Conservation (phyloP, 2,888 invertebrate species). For the Drosophila multiciliata region DNA sequence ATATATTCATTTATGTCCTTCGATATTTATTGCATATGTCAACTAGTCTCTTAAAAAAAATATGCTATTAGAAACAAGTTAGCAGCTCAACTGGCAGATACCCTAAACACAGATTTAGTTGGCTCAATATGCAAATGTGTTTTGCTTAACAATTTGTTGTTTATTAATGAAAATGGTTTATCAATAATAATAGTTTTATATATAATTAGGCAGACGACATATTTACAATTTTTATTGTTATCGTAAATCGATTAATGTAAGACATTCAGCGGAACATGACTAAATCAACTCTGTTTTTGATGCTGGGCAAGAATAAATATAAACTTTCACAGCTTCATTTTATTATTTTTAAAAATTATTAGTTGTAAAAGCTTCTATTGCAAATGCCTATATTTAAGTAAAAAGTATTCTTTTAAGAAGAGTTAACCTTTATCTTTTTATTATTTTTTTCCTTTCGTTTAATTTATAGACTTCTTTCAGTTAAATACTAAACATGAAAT, state of each 20-base stretch:
- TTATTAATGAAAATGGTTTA: not conserved
- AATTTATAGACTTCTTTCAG: conserved; percentile 35
- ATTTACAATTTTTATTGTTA: not conserved
- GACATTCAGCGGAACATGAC: not conserved
- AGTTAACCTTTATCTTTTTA: not conserved
- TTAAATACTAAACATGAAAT: conserved; percentile 32
- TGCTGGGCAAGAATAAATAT: not conserved
- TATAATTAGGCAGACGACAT: not conserved
- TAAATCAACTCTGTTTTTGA: not conserved
- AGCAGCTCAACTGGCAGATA: not conserved
- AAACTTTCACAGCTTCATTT: no score
- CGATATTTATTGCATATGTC: not conserved
- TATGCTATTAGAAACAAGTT: not conserved
- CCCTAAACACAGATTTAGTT: not conserved
- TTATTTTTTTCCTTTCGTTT: not conserved
- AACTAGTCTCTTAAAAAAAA: not conserved
- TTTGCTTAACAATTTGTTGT: not conserved
- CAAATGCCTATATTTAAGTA: not conserved
- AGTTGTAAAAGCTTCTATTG: not conserved
- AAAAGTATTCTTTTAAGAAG: conserved; percentile 3
- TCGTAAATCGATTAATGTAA: not conserved
- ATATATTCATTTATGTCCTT: not conserved
- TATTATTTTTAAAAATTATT: not conserved
- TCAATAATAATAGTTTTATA: not conserved
- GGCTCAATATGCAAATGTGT: not conserved